These are phyloP conservation scores for Scaptomyza reducta DNA, from an alignment of 2,888 invertebrate genomes.

Conservation along the genomic window DNA sequence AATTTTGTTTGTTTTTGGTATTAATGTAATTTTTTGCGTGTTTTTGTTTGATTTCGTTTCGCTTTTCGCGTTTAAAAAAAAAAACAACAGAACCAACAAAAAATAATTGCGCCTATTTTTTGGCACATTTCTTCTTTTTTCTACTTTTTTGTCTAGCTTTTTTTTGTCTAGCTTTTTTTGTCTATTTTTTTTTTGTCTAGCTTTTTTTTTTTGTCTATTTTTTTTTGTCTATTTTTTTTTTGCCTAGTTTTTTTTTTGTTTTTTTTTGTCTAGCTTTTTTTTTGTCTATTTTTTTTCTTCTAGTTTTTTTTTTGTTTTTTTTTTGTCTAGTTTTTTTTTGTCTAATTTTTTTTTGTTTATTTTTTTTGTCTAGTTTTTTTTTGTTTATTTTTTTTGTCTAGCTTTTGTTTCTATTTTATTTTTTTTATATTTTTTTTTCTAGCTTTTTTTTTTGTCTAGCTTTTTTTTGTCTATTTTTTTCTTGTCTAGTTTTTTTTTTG, in stretches of 20 bases:
- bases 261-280: constrained; percentile 21
- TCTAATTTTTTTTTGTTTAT: constrained; percentile 6
- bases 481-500: neutral
- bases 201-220: neutral
- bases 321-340: constrained; percentile 19
- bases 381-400: constrained; percentile 30
- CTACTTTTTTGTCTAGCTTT: constrained; percentile 23
- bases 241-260: constrained; percentile 1
- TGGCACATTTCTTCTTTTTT: neutral
- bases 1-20: constrained; percentile 61
- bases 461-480: constrained; percentile 23
- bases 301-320: constrained; percentile 16
- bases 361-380: no score
- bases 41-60: constrained; percentile 57
- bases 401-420: no score
- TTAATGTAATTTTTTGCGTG: constrained; percentile 48
- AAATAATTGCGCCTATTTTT: constrained; percentile 27
- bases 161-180: neutral
- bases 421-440: neutral
- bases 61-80: constrained; percentile 21
- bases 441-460: constrained; percentile 1
- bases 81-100: no score
- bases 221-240: neutral
- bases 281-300: neutral
- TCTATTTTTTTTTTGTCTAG: constrained; percentile 21